Percentiles rank a stretch among this genome's conserved stretches.
Evolutionary conservation across 1,140 invertebrate genomes (phyloP).

Genomic region (Meteorus sp.): DNA sequence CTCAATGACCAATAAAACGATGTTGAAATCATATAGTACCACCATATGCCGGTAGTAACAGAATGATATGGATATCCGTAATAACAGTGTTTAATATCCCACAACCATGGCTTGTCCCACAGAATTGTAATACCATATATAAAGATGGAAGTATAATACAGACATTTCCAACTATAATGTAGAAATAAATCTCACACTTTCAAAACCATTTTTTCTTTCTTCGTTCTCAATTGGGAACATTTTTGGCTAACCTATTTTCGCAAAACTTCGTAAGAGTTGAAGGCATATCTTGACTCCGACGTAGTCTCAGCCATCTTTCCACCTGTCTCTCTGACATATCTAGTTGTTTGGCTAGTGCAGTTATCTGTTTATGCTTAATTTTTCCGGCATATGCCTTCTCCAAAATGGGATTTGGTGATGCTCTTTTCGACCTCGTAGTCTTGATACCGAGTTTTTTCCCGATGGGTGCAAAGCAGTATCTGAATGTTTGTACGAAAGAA

Average conservation of each 20-base stretch:
- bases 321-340: conserved; percentile 87
- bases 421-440: conserved; percentile 74
- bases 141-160: conserved; percentile 85
- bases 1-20: conserved; percentile 96
- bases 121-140: conserved; percentile 79
- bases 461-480: conserved; percentile 76
- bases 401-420: conserved; percentile 68
- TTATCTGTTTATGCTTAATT: conserved; percentile 76
- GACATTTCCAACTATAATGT: conserved; percentile 76
- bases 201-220: neutral
- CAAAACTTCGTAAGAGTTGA: conserved; percentile 90
- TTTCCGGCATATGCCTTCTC: conserved; percentile 74
- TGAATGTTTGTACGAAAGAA: conserved; percentile 33
- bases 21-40: conserved; percentile 95
- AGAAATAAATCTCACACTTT: conserved; percentile 20
- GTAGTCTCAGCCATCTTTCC: conserved; percentile 85
- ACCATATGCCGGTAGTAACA: conserved; percentile 77
- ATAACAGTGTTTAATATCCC: conserved; percentile 91
- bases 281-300: conserved; percentile 81
- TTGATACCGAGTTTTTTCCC: conserved; percentile 78
- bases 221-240: neutral
- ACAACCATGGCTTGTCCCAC: conserved; percentile 94
- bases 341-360: conserved; percentile 77
- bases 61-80: conserved; percentile 75
- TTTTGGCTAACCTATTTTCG: conserved; percentile 67